phyloP scores from a whole-genome alignment of 2,888 invertebrate genomes.

The Uloborus plumipes region DNA sequence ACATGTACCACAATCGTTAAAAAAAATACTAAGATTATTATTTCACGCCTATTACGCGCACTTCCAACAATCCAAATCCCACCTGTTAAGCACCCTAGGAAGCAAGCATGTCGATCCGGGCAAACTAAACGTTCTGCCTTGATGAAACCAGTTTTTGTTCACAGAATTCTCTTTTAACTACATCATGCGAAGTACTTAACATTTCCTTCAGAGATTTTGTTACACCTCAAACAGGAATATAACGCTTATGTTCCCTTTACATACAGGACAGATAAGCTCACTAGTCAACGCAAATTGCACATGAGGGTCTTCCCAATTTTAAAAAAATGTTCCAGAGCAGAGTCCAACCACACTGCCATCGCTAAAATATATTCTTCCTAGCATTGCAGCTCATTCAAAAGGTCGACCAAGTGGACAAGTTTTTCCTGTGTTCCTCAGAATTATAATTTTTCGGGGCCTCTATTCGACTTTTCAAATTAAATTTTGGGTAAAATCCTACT shows the following conservation, averaged over 20 bases:
- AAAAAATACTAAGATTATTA: not conserved
- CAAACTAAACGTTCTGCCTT: not conserved
- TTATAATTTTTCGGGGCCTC: no score
- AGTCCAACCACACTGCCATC: not conserved
- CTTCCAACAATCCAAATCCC: conserved; percentile 30
- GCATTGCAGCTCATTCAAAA: no score
- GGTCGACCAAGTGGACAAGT: no score
- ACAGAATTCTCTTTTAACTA: not conserved
- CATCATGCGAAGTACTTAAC: not conserved
- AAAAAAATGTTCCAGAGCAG: not conserved
- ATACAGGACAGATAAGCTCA: not conserved
- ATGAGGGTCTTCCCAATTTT: no score
- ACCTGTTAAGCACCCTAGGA: conserved; percentile 2
- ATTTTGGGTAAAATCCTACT: no score
- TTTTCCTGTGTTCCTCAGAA: no score
- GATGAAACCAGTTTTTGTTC: not conserved
- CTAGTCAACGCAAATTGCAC: no score
- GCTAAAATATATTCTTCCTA: no score
- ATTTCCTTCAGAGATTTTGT: conserved; percentile 6
- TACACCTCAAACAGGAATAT: not conserved
- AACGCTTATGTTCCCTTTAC: conserved; percentile 6
- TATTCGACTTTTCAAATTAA: no score
- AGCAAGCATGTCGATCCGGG: not conserved
- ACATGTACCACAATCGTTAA: no score
- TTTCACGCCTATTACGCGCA: not conserved